phyloP scores from a whole-genome alignment of 2,888 invertebrate species.

The Lithosia quadra region DNA sequence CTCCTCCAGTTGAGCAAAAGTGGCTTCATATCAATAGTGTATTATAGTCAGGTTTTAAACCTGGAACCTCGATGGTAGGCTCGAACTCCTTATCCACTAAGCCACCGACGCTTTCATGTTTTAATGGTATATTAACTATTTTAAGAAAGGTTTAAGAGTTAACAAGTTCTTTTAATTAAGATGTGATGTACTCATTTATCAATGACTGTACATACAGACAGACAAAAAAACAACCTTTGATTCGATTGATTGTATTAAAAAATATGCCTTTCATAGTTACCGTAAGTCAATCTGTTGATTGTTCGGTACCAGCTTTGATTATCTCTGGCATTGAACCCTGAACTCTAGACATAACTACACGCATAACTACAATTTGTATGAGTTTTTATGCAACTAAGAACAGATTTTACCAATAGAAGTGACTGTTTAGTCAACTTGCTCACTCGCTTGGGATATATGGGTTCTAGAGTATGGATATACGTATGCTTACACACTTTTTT shows the following conservation, averaged over 20 bases:
- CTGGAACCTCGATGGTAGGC: no score
- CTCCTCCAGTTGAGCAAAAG: no score
- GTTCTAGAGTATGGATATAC: no score
- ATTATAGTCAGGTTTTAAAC: no score
- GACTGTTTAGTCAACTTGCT: no score
- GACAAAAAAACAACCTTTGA: slow-evolving; percentile 1
- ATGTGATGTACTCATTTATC: not conserved
- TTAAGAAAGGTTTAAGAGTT: no score
- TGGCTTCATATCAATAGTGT: no score
- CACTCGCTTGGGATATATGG: no score
- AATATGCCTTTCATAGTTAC: not conserved
- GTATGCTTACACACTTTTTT: no score
- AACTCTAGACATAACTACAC: not conserved
- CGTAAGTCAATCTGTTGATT: not conserved
- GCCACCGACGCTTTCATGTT: no score
- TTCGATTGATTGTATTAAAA: not conserved
- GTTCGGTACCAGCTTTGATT: not conserved
- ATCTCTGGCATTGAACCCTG: not conserved
- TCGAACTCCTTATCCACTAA: no score
- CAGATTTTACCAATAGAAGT: not conserved
- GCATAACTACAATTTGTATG: not conserved
- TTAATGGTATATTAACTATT: no score
- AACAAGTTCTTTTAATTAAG: not conserved
- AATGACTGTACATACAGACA: not conserved
- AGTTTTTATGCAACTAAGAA: not conserved